Conservation (phyloP, 2,113 vertebrate species). For the Percina caprodes region DNA sequence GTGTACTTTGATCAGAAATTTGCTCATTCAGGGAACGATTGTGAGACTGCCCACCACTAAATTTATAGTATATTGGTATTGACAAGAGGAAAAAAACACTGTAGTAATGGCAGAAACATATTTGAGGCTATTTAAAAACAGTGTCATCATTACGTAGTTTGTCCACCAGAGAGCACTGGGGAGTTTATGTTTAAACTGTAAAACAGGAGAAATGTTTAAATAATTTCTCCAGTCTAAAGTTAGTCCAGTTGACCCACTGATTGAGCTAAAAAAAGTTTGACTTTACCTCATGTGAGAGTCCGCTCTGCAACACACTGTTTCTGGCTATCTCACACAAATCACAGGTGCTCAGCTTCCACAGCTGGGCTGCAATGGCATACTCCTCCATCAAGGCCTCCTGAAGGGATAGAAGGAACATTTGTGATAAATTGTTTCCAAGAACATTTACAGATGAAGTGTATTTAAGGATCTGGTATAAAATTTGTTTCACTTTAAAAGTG, state of each 20-base stretch:
- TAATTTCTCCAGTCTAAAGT: background rate
- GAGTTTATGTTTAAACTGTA: background rate
- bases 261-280: background rate
- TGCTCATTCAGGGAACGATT: background rate
- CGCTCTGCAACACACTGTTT: slow-evolving; percentile 96
- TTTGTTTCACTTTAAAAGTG: background rate
- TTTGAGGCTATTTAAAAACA: background rate
- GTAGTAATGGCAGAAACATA: background rate
- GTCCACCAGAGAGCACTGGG: background rate
- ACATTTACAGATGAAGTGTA: too few species aligned
- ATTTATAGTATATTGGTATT: background rate
- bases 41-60: background rate
- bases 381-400: slow-evolving; percentile 85
- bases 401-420: background rate
- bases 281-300: slow-evolving; percentile 92
- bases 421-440: too few species aligned
- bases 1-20: background rate
- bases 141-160: background rate
- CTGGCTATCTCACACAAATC: slow-evolving; percentile 97
- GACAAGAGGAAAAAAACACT: background rate
- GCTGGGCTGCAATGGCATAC: slow-evolving; percentile 97
- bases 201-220: background rate
- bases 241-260: background rate
- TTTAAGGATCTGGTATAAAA: background rate
- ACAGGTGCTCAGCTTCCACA: slow-evolving; percentile 98